These are phyloP conservation scores for Antheraea pernyi DNA, from an alignment of 1,140 invertebrate genomes.

Conservation along the genomic window DNA sequence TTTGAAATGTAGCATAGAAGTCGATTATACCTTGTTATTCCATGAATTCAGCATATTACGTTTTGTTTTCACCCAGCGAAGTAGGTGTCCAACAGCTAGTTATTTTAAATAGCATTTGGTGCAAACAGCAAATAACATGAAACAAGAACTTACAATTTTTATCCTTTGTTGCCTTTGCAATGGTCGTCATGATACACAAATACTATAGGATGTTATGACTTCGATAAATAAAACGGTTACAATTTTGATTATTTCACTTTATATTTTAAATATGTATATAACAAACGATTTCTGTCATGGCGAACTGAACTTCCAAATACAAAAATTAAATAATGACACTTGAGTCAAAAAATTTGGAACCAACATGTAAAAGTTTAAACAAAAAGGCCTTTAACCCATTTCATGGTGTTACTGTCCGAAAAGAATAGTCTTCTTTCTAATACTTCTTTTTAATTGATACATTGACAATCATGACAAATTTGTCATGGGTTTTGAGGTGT, in stretches of 20 bases:
- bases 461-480: not conserved
- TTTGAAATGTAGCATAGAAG: too few species aligned
- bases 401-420: not conserved
- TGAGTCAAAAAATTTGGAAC: too few species aligned
- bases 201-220: conserved; percentile 9
- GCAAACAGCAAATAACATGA: not conserved
- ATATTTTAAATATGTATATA: conserved; percentile 19
- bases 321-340: conserved; percentile 23
- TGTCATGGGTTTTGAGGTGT: not conserved
- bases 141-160: conserved; percentile 48
- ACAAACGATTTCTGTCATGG: conserved; percentile 25
- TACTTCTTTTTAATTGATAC: not conserved
- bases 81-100: not conserved
- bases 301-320: conserved; percentile 40
- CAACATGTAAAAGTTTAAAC: too few species aligned
- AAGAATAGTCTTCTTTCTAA: not conserved
- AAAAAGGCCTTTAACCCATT: not conserved
- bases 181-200: conserved; percentile 42
- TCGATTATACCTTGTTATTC: not conserved
- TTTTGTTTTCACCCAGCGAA: not conserved
- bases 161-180: conserved; percentile 51
- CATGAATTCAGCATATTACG: not conserved
- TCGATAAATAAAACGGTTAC: conserved; percentile 29
- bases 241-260: conserved; percentile 40
- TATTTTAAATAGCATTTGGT: not conserved